Percentiles rank a stretch among this genome's conserved stretches.
Conservation (phyloP, 2,797 vertebrate species). For the Sylvia borin region DNA sequence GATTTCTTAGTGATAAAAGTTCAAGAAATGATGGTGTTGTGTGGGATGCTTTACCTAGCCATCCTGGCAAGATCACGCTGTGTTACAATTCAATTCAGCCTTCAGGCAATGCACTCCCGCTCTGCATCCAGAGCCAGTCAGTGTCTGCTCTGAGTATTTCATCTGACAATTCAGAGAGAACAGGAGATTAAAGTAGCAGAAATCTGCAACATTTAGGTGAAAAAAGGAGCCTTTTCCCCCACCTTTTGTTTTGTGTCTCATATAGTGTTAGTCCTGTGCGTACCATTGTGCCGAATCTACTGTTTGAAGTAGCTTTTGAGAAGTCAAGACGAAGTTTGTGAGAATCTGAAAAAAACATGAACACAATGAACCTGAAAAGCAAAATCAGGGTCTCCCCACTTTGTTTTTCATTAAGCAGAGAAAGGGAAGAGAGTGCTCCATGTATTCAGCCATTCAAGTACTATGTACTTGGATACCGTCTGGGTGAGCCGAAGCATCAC, state of each 20-base stretch:
- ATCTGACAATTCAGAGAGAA: neutral
- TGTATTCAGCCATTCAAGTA: constrained; percentile 32
- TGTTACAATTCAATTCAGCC: constrained; percentile 3
- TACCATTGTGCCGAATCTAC: neutral
- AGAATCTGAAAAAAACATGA: neutral
- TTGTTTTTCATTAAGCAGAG: constrained; percentile 22
- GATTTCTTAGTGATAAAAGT: neutral
- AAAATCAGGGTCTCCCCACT: neutral
- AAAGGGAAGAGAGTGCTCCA: constrained; percentile 14
- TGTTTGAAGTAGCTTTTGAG: neutral
- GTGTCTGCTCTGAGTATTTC: neutral
- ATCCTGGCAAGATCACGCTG: neutral
- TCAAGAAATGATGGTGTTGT: neutral
- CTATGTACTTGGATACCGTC: neutral
- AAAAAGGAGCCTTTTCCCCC: accelerated
- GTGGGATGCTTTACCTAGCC: neutral
- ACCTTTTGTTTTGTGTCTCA: neutral
- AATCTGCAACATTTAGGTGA: neutral
- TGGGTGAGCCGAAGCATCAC: neutral
- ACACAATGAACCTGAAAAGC: neutral
- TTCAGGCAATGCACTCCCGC: neutral
- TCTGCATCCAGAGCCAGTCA: neutral
- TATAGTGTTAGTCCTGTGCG: neutral
- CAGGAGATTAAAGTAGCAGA: neutral
- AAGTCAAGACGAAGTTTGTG: neutral